Conservation (phyloP, 2,888 invertebrate species). For the Philereme transversata region DNA sequence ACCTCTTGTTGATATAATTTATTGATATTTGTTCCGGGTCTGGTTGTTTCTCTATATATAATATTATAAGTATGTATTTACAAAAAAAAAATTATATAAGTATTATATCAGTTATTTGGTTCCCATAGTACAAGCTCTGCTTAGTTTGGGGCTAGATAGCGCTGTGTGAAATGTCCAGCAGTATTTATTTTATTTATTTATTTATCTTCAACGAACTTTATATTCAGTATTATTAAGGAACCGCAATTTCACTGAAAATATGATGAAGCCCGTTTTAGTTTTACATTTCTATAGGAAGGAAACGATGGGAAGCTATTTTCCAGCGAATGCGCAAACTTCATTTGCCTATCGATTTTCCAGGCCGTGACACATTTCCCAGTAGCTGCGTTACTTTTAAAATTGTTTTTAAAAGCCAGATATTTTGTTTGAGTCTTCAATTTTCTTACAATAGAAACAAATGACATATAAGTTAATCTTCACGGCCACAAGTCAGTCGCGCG, state of each 20-base stretch:
- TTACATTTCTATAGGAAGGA: conserved; percentile 17
- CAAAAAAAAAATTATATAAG: too few species aligned
- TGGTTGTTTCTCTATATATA: too few species aligned
- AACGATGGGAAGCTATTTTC: conserved; percentile 29
- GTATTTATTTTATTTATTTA: too few species aligned
- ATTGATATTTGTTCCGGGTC: too few species aligned
- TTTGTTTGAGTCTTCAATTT: background rate
- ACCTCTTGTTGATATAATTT: too few species aligned
- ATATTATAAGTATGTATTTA: too few species aligned
- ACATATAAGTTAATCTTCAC: conserved; percentile 6
- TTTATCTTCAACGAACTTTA: too few species aligned
- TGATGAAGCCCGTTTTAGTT: conserved; percentile 3
- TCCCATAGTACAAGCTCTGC: too few species aligned
- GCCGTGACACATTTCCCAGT: conserved; percentile 10
- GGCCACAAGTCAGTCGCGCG: conserved; percentile 49
- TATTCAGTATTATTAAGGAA: background rate
- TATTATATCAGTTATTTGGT: too few species aligned
- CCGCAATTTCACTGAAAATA: background rate
- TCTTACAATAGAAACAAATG: background rate
- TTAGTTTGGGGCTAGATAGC: too few species aligned
- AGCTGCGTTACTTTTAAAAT: conserved; percentile 5
- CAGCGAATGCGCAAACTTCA: conserved; percentile 30
- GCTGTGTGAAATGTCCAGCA: too few species aligned
- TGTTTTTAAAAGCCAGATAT: background rate
- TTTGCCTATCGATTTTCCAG: conserved; percentile 25